Base-by-base conservation (phyloP, 2,797 vertebrate species). In the Aldrovandia affinis region DNA sequence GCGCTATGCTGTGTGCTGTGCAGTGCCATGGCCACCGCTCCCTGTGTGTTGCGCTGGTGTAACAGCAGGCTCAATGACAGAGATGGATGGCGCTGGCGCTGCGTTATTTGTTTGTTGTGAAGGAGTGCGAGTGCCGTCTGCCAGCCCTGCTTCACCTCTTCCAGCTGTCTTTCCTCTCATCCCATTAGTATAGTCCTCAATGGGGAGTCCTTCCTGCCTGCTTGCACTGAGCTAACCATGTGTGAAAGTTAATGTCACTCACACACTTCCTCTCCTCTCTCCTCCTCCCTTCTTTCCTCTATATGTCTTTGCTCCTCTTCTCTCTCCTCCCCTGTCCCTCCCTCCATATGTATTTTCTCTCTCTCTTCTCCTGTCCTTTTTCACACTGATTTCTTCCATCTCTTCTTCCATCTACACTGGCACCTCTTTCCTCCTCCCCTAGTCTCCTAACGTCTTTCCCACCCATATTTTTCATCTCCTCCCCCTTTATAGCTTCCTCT, bases 91-190 rank as follows among this genome's bases (percentile, higher is more conserved):
- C 81, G 52, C 52, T 85, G 68, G 82, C 50, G 73, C 83, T 81
- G 81, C 83, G 85, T 82, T 88, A 88, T 81, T 88, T 88, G 84
- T 89, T 88, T 89, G 63, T 85, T 80, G 61, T 82, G 83, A 68
- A 80, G 59, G 83, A 83, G 75, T 39, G 36, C 54, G 65, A 78
- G 63, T 50, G 47, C 80, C 70, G 80, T 89, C 85, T 86, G 85
- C 33, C 82, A 84, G 55, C 52, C 36, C 59, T 83, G 83, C 83
- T 81, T 86, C 63, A 42, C 86, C 80, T 85, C 47, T 2, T 39
- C 83, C 85, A 83, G 78, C 84, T 85, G 80, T 50, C 28, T 68
- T 30, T 81, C 42, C 54, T 68, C 59, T 39, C n/a, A 42, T 39
- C 78, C 61, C 30, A 15, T 42, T 42, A 65, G 55, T 50, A 14